These are phyloP conservation scores for Synanthedon myopaeformis DNA, from an alignment of 2,888 invertebrate species.

Conservation along the genomic window DNA sequence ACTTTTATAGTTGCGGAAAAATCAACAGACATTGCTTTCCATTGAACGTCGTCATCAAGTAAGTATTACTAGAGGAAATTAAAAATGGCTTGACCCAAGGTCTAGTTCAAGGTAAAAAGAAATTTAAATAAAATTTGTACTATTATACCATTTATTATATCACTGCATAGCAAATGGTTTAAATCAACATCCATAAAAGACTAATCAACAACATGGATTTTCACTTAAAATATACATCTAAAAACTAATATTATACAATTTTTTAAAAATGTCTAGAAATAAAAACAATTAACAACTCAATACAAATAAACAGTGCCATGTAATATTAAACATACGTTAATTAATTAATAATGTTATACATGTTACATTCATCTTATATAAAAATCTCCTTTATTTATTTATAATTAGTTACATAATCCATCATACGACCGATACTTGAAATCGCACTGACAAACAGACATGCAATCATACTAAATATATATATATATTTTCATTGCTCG, in stretches of 20 bases:
- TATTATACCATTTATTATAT: slow-evolving; percentile 63
- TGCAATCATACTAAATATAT: too few relatives aligned
- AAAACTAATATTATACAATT: slow-evolving; percentile 14
- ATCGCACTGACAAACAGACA: slow-evolving; percentile 2
- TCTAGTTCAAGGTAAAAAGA: too few relatives aligned
- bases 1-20: too few relatives aligned
- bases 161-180: slow-evolving; percentile 66
- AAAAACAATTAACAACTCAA: slow-evolving; percentile 44
- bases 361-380: slow-evolving; percentile 33
- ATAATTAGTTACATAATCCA: slow-evolving; percentile 30
- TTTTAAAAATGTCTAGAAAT: slow-evolving; percentile 9
- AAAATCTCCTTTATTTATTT: slow-evolving; percentile 16
- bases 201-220: slow-evolving; percentile 70
- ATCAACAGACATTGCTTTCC: too few relatives aligned
- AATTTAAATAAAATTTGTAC: slow-evolving; percentile 11
- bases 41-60: too few relatives aligned
- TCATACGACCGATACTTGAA: slow-evolving; percentile 22
- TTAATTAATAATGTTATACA: slow-evolving; percentile 26
- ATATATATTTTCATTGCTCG: too few relatives aligned
- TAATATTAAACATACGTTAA: slow-evolving; percentile 23
- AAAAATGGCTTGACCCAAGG: too few relatives aligned
- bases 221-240: slow-evolving; percentile 50
- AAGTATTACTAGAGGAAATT: too few relatives aligned
- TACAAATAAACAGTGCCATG: slow-evolving; percentile 58
- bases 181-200: slow-evolving; percentile 68